Evolutionary conservation across 2,888 invertebrate genomes (phyloP).

Genomic region (Ectemnius cavifrons): DNA sequence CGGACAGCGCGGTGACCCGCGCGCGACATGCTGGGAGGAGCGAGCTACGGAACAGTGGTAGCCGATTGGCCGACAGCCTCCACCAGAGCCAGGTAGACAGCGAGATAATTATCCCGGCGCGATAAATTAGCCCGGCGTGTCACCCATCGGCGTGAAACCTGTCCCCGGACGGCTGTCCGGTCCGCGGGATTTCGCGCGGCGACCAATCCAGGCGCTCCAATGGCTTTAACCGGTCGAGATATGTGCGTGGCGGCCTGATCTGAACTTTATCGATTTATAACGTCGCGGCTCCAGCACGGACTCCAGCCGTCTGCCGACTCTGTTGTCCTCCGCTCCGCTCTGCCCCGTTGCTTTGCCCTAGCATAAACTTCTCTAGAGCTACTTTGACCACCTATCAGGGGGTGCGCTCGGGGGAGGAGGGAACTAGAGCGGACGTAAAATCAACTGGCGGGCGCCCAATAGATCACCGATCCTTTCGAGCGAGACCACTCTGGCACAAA

Average conservation of each 20-base stretch:
- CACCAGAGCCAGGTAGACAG: constrained; percentile 58
- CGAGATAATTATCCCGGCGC: constrained; percentile 69
- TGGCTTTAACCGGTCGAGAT: constrained; percentile 55
- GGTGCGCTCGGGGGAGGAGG: too few relatives aligned
- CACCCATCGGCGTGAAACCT: constrained; percentile 69
- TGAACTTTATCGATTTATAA: constrained; percentile 58
- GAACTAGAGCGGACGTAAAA: too few relatives aligned
- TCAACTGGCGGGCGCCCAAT: too few relatives aligned
- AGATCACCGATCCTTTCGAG: too few relatives aligned
- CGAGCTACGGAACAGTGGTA: constrained; percentile 22
- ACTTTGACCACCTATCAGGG: too few relatives aligned
- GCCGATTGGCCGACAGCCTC: constrained; percentile 54
- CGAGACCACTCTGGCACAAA: too few relatives aligned
- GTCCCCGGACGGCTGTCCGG: constrained; percentile 60
- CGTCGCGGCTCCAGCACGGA: constrained; percentile 29
- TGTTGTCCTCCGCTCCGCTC: too few relatives aligned
- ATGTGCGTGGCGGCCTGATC: constrained; percentile 42
- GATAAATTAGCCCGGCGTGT: constrained; percentile 70
- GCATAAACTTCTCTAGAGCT: too few relatives aligned
- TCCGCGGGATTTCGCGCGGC: constrained; percentile 59
- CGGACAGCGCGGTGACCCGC: constrained; percentile 39
- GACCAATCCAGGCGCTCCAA: constrained; percentile 58
- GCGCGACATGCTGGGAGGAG: constrained; percentile 55
- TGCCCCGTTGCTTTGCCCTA: too few relatives aligned
- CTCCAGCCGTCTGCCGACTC: too few relatives aligned